Evolutionary conservation across 30 jellyfish, hydroid and myxozoan species (phyloP).

Genomic region (Aurelia coerulea): DNA sequence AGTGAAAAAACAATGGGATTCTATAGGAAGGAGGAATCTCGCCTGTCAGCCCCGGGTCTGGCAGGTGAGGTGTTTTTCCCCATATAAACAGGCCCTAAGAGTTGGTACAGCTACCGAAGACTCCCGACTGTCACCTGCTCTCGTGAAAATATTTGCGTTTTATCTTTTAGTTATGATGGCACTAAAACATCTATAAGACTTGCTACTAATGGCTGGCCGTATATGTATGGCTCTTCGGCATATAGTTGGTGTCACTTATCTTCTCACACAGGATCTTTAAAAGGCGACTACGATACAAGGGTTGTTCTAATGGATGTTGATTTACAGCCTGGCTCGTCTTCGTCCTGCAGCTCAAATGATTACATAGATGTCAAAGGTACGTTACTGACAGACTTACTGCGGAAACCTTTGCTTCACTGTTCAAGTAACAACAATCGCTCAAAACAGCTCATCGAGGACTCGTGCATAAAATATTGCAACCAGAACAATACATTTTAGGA

Average conservation of each 20-base stretch:
- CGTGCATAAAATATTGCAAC: not conserved
- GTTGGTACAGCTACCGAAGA: too few species aligned
- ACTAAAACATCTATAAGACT: too few species aligned
- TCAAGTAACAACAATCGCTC: not conserved
- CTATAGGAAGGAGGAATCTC: too few species aligned
- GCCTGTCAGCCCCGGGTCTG: too few species aligned
- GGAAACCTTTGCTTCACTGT: not conserved
- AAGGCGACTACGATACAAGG: not conserved
- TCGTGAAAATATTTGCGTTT: too few species aligned
- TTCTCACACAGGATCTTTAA: not conserved
- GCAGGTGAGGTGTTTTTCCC: too few species aligned
- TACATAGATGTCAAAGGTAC: conserved; percentile 4
- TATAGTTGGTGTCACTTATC: not conserved
- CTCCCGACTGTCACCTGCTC: too few species aligned
- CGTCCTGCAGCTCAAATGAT: not conserved
- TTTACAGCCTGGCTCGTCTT: not conserved
- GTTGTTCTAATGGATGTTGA: conserved; percentile 1
- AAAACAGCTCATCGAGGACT: not conserved
- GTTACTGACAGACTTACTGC: not conserved
- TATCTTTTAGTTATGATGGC: too few species aligned
- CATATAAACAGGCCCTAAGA: too few species aligned
- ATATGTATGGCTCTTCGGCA: not conserved
- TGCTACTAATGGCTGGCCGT: not conserved
- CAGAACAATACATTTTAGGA: too few species aligned
- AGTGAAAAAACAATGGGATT: too few species aligned